Conservation (phyloP, 2,797 vertebrate genomes). For the Clamator glandarius region DNA sequence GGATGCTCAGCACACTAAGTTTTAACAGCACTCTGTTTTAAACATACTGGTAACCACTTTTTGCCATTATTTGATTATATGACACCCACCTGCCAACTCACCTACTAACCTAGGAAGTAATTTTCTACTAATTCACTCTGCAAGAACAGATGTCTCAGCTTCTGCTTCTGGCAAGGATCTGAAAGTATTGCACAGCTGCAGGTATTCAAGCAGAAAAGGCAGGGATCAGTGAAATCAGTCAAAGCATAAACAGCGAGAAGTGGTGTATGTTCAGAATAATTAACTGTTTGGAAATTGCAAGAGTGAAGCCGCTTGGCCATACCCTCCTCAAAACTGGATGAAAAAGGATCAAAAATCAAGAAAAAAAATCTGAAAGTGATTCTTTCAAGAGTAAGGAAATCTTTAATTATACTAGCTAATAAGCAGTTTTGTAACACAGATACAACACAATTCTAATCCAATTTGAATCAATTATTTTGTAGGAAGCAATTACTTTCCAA, state of each 20-base stretch:
- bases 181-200: neutral
- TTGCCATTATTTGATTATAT: fast-evolving
- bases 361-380: neutral
- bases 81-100: neutral
- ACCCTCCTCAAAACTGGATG: neutral
- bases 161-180: neutral
- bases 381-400: neutral
- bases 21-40: neutral
- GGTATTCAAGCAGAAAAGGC: neutral
- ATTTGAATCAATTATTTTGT: neutral
- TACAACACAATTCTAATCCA: neutral
- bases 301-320: neutral
- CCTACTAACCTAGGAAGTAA: neutral
- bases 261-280: neutral
- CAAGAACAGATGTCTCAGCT: neutral
- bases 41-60: neutral
- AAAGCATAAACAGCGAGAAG: neutral
- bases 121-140: neutral
- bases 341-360: neutral
- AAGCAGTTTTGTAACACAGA: neutral
- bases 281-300: neutral
- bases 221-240: neutral
- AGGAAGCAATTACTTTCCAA: neutral
- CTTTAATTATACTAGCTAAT: neutral
- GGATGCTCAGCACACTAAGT: neutral